phyloP scores from a whole-genome alignment of 2,888 invertebrate genomes.

The Eupithecia subumbrata region DNA sequence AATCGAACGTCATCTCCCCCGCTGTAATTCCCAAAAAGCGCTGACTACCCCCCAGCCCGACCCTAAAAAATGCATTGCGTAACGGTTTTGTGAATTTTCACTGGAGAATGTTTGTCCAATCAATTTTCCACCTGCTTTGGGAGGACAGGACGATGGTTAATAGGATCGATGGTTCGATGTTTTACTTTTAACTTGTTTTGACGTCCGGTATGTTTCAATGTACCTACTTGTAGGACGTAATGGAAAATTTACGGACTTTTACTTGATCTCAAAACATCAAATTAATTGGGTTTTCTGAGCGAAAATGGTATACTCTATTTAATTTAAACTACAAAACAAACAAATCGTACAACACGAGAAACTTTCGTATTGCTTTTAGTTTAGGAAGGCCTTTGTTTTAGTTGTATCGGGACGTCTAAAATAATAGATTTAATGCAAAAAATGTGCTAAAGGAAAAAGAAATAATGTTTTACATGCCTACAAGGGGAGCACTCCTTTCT shows the following conservation, averaged over 20 bases:
- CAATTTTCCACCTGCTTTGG: slow-evolving; percentile 76
- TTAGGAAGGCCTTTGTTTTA: background rate
- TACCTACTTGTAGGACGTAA: background rate
- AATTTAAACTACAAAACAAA: background rate
- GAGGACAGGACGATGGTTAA: slow-evolving; percentile 34
- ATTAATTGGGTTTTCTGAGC: background rate
- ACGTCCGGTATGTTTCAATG: slow-evolving; percentile 19
- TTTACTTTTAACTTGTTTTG: slow-evolving; percentile 29
- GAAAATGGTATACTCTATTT: background rate
- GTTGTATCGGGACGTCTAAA: background rate
- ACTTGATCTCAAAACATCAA: background rate
- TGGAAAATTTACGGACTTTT: background rate
- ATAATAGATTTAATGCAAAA: background rate
- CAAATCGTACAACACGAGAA: background rate
- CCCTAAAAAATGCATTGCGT: slow-evolving; percentile 84
- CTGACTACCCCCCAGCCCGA: slow-evolving; percentile 78
- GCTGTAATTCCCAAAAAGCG: slow-evolving; percentile 81
- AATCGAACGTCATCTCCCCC: slow-evolving; percentile 83
- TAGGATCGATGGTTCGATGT: slow-evolving; percentile 35
- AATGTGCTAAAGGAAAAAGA: background rate
- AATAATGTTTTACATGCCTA: background rate
- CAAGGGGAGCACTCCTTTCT: background rate
- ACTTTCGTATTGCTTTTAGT: background rate
- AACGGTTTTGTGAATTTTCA: slow-evolving; percentile 78
- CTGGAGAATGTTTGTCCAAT: slow-evolving; percentile 74